Conservation (phyloP, 2,113 vertebrate genomes). For the western clawed frog (Xenopus tropicalis) region DNA sequence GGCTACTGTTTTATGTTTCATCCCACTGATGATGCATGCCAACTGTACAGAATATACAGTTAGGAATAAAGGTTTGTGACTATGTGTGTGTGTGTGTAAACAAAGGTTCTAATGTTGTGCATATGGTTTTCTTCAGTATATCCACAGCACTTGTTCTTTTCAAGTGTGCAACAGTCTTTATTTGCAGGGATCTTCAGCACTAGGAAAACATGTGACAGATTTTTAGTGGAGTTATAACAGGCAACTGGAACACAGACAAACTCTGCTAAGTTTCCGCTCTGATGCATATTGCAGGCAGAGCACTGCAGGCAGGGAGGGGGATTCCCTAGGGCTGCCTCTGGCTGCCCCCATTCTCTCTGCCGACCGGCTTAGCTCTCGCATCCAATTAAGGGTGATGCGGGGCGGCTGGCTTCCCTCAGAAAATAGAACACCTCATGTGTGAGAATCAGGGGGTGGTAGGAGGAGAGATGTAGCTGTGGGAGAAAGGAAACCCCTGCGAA, state of each 20-base stretch:
- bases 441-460: slow-evolving; percentile 21
- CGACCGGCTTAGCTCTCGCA: slow-evolving; percentile 47
- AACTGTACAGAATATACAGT: no score
- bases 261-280: slow-evolving; percentile 31
- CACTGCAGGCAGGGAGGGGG: slow-evolving; percentile 11
- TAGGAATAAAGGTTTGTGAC: no score
- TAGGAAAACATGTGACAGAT: slow-evolving; percentile 9
- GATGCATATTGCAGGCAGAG: slow-evolving; percentile 25
- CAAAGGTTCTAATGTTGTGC: no score
- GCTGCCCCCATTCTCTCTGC: slow-evolving; percentile 29
- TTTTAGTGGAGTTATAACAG: slow-evolving; percentile 25
- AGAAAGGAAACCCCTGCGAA: slow-evolving; percentile 29
- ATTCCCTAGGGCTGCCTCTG: neutral
- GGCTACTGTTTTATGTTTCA: no score
- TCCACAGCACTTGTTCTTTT: no score
- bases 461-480: slow-evolving; percentile 19
- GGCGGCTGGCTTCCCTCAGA: slow-evolving; percentile 38
- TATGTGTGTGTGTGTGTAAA: no score
- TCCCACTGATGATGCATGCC: no score
- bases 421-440: slow-evolving; percentile 37
- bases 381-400: slow-evolving; percentile 31
- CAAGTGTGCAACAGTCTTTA: no score
- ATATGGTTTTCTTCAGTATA: no score
- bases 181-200: no score
- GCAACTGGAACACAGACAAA: slow-evolving; percentile 33